Base-by-base conservation (phyloP, 2,888 invertebrate genomes). In the Ectobius pallidus region DNA sequence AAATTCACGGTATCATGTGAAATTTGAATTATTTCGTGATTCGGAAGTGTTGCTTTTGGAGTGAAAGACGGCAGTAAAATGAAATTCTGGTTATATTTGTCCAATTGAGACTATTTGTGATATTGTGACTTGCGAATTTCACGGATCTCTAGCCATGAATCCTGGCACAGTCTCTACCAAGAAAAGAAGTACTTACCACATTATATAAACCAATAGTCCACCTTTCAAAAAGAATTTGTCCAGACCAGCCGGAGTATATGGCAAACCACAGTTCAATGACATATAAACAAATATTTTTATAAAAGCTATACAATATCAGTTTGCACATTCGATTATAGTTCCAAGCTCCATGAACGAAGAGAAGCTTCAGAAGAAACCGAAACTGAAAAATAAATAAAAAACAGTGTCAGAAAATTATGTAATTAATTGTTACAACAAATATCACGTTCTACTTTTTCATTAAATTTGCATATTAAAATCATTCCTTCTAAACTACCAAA, bases 191-290 rank as follows among this genome's bases (percentile, higher is more conserved):
- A 85, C 88, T 83, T 82, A 90, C 90, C 79, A 99, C 98, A 86
- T 99, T 99, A 86, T 98, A 99, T 82, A 95, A 90, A 81, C 97
- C 97, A 81, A 96, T 97, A 76, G 96, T 95, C 99, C 99, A 99
- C 77, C 99, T 88, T 84, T 99, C 99, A 85, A 99, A 99, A 75
- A 99, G 87, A 80, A 99, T 97, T 84, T 99, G 99, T 25, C 99
- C 99, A 16, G 98, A 97, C 96, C 98, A 99, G 75, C 97, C 98
- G 72, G 96, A 97, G 82, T 96, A 93, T 78, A 98, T 93, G 62
- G 99, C 99, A 86, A 98, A 99, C 98, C 98, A 99, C 73, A 99
- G 87, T 86, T 99, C 99, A 81, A 99, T 99, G 77, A 99, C 96
- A 84, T 99, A 99, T 25, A 99, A 88, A 83, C 99, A 99, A 81